Evolutionary conservation across 2,113 vertebrate species (phyloP).

Genomic region (Sitta europaea): DNA sequence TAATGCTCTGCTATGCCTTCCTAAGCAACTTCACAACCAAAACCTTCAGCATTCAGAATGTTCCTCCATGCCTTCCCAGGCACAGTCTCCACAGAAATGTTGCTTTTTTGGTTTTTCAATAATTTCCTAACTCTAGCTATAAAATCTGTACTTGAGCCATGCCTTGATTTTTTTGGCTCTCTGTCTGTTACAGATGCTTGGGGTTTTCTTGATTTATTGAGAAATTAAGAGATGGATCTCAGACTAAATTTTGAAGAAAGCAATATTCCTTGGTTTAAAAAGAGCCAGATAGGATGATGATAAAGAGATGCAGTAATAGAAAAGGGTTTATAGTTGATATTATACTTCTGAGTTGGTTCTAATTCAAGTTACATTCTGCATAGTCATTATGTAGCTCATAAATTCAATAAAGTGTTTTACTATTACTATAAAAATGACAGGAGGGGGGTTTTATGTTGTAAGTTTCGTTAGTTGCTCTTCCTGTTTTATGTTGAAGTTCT

Average conservation of each 20-base stretch:
- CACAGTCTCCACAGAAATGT: neutral
- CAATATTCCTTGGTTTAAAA: constrained; percentile 64
- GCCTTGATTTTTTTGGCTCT: neutral
- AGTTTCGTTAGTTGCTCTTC: constrained; percentile 81
- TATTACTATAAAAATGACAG: constrained; percentile 85
- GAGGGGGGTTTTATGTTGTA: constrained; percentile 84
- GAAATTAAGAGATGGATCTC: constrained; percentile 31
- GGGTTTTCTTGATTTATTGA: constrained; percentile 41
- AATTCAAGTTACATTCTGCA: constrained; percentile 82
- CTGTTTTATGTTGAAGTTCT: constrained; percentile 80
- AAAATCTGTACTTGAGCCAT: neutral
- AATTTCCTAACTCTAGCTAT: neutral
- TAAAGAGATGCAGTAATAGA: constrained; percentile 70
- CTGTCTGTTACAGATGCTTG: neutral
- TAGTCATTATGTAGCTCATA: constrained; percentile 84
- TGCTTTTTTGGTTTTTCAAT: neutral
- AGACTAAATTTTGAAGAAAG: constrained; percentile 47
- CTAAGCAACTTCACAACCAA: neutral
- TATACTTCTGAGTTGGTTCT: constrained; percentile 80
- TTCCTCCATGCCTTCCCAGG: neutral
- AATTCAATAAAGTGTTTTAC: constrained; percentile 88
- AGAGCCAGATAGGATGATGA: constrained; percentile 57
- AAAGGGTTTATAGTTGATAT: constrained; percentile 79
- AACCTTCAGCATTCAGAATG: neutral
- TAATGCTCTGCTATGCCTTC: neutral